phyloP scores from a whole-genome alignment of 2,113 vertebrate species.

The Haliaeetus leucogaster region DNA sequence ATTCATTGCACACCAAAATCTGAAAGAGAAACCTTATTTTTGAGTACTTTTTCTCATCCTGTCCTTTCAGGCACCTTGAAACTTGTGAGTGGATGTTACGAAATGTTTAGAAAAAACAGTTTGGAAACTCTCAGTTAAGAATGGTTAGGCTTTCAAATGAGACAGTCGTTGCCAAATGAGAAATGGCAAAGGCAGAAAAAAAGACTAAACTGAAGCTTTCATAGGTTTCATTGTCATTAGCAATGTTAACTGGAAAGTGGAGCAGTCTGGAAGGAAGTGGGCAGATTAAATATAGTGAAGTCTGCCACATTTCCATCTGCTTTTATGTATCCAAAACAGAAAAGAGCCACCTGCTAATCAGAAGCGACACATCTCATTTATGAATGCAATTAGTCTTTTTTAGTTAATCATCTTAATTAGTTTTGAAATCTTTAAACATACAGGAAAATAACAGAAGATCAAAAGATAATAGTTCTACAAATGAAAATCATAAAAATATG shows the following conservation, averaged over 20 bases:
- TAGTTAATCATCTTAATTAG: slow-evolving; percentile 49
- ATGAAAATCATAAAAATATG: neutral
- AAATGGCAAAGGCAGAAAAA: neutral
- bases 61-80: neutral
- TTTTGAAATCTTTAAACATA: slow-evolving; percentile 44
- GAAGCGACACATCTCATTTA: neutral
- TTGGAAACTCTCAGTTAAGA: neutral
- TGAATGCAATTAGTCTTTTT: slow-evolving; percentile 52
- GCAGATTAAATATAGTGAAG: neutral
- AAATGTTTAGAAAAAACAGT: neutral
- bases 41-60: neutral
- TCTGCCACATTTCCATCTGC: slow-evolving; percentile 48
- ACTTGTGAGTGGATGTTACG: neutral
- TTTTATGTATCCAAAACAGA: slow-evolving; percentile 33
- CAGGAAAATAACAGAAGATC: neutral
- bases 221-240: neutral
- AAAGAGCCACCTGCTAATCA: slow-evolving; percentile 56
- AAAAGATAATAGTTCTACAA: slow-evolving; percentile 6
- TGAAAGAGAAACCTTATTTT: neutral
- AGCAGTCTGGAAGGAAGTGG: slow-evolving; percentile 3
- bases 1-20: neutral
- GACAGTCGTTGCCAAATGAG: neutral
- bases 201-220: neutral
- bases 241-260: neutral
- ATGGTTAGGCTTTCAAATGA: neutral